Percentiles rank a stretch among this genome's conserved stretches.
Evolutionary conservation across 2,113 vertebrate genomes (phyloP).

Genomic region (Baryphthengus martii): DNA sequence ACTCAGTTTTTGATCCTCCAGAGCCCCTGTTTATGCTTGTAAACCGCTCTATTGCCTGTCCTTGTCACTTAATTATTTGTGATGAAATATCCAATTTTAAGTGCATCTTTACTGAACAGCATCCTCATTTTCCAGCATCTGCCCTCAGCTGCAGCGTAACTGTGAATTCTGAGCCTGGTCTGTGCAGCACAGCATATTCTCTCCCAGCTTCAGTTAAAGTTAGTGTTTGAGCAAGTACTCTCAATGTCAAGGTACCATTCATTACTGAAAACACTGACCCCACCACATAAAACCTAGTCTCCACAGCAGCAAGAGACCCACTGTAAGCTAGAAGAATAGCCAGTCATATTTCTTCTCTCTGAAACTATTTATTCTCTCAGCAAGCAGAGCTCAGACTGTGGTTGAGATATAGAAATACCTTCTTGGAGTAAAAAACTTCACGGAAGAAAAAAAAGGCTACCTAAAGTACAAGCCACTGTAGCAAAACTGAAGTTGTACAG

Average conservation of each 20-base stretch:
- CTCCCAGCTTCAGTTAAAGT: background rate
- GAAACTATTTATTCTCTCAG: background rate
- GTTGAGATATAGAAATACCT: background rate
- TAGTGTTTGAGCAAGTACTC: background rate
- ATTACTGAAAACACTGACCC: background rate
- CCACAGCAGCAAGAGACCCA: too few relatives aligned
- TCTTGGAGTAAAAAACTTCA: background rate
- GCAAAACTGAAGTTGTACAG: background rate
- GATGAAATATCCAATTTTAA: background rate
- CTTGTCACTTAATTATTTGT: conserved; percentile 25
- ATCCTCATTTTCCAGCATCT: background rate
- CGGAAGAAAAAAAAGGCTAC: background rate
- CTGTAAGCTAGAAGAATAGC: background rate
- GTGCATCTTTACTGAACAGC: background rate
- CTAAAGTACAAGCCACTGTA: background rate
- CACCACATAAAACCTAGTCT: too few relatives aligned
- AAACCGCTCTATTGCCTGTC: conserved; percentile 3
- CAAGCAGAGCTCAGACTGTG: background rate
- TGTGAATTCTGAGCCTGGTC: background rate
- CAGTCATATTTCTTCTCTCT: background rate
- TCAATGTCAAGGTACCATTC: conserved; percentile 3
- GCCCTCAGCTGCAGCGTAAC: background rate
- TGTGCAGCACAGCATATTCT: conserved; percentile 5
- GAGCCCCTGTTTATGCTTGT: background rate
- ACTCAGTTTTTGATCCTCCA: background rate